Evolutionary conservation across 2,797 vertebrate species (phyloP).

Genomic region (Lepus oiostolus): DNA sequence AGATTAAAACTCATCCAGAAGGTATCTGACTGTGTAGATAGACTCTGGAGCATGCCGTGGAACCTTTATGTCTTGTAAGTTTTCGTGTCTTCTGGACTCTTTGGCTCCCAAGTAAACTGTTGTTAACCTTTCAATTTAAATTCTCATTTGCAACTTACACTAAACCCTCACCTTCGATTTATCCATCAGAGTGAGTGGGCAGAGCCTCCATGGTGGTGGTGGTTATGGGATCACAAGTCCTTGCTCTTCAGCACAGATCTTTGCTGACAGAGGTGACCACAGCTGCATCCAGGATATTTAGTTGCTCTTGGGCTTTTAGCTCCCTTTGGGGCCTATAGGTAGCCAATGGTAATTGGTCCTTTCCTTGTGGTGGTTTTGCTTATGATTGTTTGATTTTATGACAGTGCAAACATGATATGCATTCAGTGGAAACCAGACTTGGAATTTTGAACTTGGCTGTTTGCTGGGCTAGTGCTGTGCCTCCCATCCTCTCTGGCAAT

Average conservation of each 20-base stretch:
- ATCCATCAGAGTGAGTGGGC: neutral
- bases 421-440: neutral
- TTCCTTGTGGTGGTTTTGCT: neutral
- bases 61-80: constrained; percentile 52
- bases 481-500: no score
- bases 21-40: constrained; percentile 63
- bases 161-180: neutral
- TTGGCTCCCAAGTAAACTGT: neutral
- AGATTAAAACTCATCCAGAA: constrained; percentile 71
- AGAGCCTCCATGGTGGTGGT: neutral
- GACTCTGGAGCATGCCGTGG: neutral
- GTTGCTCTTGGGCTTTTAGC: neutral
- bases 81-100: constrained; percentile 35
- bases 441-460: neutral
- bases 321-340: neutral
- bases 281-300: neutral
- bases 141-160: neutral
- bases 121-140: neutral
- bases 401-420: neutral
- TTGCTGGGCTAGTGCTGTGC: neutral
- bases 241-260: neutral
- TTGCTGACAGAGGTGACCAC: neutral
- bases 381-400: neutral
- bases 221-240: neutral
- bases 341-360: no score